phyloP scores from a whole-genome alignment of 2,888 invertebrate genomes.

The Crepidodera aurea region DNA sequence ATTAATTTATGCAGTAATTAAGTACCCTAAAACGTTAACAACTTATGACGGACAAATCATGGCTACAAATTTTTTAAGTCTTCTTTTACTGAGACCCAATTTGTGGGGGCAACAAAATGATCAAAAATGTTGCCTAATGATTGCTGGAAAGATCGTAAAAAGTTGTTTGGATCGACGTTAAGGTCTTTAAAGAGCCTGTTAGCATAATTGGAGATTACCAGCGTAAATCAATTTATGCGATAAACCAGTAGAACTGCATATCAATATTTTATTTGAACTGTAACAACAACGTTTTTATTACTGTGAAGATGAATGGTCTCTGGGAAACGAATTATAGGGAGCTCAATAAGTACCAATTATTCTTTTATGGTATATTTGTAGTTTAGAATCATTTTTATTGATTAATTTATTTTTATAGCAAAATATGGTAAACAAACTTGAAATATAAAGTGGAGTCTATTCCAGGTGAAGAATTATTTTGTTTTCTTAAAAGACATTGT shows the following conservation, averaged over 20 bases:
- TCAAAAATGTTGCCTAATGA: slow-evolving; percentile 15
- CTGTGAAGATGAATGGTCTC: background rate
- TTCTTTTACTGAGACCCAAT: slow-evolving; percentile 1
- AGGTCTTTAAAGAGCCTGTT: slow-evolving; percentile 28
- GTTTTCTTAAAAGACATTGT: no score
- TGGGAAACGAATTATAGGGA: slow-evolving; percentile 11
- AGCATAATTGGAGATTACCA: slow-evolving; percentile 34
- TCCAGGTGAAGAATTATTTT: no score
- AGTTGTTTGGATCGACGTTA: slow-evolving; percentile 21
- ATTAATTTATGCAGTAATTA: slow-evolving; percentile 8
- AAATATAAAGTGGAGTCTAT: no score
- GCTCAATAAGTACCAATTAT: no score
- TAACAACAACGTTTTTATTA: slow-evolving; percentile 18
- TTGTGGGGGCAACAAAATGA: slow-evolving; percentile 18
- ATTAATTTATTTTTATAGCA: no score
- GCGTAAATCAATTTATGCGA: slow-evolving; percentile 20
- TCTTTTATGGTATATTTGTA: no score
- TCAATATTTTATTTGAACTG: slow-evolving; percentile 15
- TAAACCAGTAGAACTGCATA: slow-evolving; percentile 21
- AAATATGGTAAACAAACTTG: no score
- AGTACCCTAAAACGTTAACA: slow-evolving; percentile 1
- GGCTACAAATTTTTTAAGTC: background rate
- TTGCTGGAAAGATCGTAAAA: slow-evolving; percentile 31
- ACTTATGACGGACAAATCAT: slow-evolving; percentile 8
- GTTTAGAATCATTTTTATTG: no score